Evolutionary conservation across 1,140 invertebrate species (phyloP).

Genomic region (Aphis gossypii): DNA sequence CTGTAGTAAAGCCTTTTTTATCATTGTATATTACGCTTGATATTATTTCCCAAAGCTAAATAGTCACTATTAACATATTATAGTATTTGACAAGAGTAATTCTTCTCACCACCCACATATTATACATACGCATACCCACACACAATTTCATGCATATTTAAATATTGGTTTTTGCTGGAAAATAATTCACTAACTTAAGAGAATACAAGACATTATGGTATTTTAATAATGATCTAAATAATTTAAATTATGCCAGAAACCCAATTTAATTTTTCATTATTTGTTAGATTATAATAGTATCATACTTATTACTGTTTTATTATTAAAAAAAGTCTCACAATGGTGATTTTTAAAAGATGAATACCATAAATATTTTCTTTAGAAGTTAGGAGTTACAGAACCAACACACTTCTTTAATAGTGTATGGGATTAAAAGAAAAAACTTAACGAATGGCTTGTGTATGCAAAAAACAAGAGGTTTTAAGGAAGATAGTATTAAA

Average conservation of each 20-base stretch:
- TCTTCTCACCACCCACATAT: neutral
- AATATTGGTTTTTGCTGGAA: neutral
- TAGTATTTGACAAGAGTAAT: neutral
- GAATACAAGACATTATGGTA: neutral
- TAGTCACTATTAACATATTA: neutral
- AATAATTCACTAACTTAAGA: neutral
- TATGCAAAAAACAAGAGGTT: neutral
- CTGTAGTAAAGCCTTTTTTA: neutral
- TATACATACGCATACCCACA: too few relatives aligned
- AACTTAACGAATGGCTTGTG: neutral
- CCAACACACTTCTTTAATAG: neutral
- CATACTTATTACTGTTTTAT: neutral
- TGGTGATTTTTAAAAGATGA: neutral
- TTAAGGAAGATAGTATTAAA: neutral
- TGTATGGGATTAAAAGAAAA: neutral
- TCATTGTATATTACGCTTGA: neutral
- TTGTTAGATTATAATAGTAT: neutral
- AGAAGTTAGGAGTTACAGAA: too few relatives aligned
- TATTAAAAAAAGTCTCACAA: neutral
- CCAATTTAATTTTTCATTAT: neutral
- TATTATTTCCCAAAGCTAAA: neutral
- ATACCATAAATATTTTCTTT: neutral
- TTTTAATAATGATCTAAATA: neutral
- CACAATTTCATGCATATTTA: neutral
- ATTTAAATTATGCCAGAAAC: neutral